A percentile compares a stretch with the other conserved stretches of the same genome.
These are phyloP conservation scores for Leontopithecus rosalia DNA, from an alignment of 2,797 vertebrate genomes.

Conservation along the genomic window DNA sequence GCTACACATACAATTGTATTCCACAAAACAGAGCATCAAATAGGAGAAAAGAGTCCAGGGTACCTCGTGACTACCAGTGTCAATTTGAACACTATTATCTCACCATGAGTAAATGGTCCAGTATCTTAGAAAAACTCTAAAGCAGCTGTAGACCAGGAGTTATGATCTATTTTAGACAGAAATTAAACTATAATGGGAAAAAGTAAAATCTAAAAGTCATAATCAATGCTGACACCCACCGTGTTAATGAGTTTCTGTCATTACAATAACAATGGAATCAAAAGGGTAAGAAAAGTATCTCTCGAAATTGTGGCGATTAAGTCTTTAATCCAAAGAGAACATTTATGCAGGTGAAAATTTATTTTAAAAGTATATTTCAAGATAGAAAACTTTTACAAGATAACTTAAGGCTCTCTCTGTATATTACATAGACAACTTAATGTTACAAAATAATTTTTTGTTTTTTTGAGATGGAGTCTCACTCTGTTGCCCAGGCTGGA, in stretches of 20 bases:
- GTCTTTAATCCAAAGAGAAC: slow-evolving; percentile 35
- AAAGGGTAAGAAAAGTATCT: slow-evolving; percentile 41
- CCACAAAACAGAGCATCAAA: not conserved
- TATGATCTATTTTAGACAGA: slow-evolving; percentile 47
- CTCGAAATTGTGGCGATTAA: slow-evolving; percentile 44
- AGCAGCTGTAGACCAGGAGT: not conserved
- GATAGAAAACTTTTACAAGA: slow-evolving; percentile 28
- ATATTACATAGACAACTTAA: slow-evolving; percentile 2
- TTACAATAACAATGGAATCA: slow-evolving; percentile 61
- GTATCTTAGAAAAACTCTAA: slow-evolving; percentile 37
- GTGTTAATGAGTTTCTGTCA: slow-evolving; percentile 56
- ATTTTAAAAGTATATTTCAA: slow-evolving; percentile 57
- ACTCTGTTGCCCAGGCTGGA: too few species aligned
- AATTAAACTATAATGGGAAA: not conserved
- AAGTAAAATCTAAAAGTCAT: slow-evolving; percentile 41
- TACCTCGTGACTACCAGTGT: not conserved
- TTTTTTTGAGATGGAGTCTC: not conserved
- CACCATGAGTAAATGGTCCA: not conserved
- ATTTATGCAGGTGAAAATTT: slow-evolving; percentile 50
- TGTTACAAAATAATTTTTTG: not conserved
- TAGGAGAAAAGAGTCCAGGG: not conserved
- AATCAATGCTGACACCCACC: slow-evolving; percentile 41
- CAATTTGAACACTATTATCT: slow-evolving; percentile 37
- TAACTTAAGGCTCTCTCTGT: slow-evolving; percentile 41
- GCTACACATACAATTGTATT: not conserved